Base-by-base conservation (phyloP, 2,797 vertebrate species). In the Hydrolagus colliei region DNA sequence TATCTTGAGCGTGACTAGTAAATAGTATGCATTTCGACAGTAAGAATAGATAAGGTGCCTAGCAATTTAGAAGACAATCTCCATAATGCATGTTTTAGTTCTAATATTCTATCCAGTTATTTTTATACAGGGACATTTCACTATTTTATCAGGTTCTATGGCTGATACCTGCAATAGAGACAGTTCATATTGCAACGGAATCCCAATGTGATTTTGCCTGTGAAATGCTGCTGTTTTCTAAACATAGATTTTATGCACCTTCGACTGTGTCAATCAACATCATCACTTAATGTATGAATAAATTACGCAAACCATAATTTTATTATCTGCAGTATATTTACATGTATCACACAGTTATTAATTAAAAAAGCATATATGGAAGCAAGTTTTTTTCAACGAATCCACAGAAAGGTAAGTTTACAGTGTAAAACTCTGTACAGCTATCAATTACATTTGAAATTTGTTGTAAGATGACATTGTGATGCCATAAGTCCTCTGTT, bases 261-360 rank as follows among this genome's bases (percentile, higher is more conserved):
- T 68, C 18, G 41, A 52, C 65, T 35, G 8, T 71, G 65, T 18
- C 10, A 41, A 68, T 84, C 16, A 84, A 67, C 79, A 11, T 7
- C 18, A 1, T 4, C 7, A 0, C 8, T n/a, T 16, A 68, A 52
- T 52, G 6, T 52, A 71, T 4, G 65, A 71, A 52, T 71, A 84
- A 84, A 84, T 71, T 71, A 84, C 71, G 9, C 32, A 52, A 84
- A 84, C 1, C 79, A 52, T 52, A 84, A 35, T 67, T 82, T 68
- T 67, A 20, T 82, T 68, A 32, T 52, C 32, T 41, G 3, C 20
- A 35, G 16, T 41, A 18, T 41, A 18, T 8, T 82, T 71, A 84
- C 79, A 41, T 11, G 79, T 27, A 41, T 41, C 27, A 11, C 79
- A 18, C 65, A 10, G 2, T 1, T 32, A 41, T 84, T 84, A 84